These are phyloP conservation scores for Scelioninae gen. 1 DNA, from an alignment of 2,888 invertebrate genomes.

Conservation along the genomic window DNA sequence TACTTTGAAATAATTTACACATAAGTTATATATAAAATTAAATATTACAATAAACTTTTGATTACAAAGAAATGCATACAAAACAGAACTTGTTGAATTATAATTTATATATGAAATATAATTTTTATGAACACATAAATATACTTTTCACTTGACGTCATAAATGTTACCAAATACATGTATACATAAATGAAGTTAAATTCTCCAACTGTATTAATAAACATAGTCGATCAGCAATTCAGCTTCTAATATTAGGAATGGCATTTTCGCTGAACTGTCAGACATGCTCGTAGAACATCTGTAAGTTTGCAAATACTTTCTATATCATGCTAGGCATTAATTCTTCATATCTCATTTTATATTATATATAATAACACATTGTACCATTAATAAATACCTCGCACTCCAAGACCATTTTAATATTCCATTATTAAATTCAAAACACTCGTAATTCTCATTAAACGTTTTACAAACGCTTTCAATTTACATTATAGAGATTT, in stretches of 20 bases:
- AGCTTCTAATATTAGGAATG: slow-evolving; percentile 1
- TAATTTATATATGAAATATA: too few species aligned
- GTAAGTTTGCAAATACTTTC: slow-evolving; percentile 37
- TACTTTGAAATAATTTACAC: too few species aligned
- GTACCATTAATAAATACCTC: slow-evolving; percentile 20
- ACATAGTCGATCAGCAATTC: slow-evolving; percentile 6
- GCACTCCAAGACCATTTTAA: background rate
- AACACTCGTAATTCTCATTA: slow-evolving; percentile 14
- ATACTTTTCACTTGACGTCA: background rate
- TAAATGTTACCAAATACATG: background rate
- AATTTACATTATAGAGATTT: slow-evolving; percentile 20
- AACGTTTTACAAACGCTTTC: slow-evolving; percentile 9
- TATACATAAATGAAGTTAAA: background rate
- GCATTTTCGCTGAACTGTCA: slow-evolving; percentile 32
- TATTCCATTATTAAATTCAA: slow-evolving; percentile 31
- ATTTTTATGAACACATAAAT: too few species aligned
- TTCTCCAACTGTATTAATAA: background rate
- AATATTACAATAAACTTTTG: too few species aligned
- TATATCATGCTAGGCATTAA: slow-evolving; percentile 3
- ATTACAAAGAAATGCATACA: background rate
- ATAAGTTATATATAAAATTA: too few species aligned
- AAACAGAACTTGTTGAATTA: background rate
- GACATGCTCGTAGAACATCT: slow-evolving; percentile 20
- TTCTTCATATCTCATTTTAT: slow-evolving; percentile 18
- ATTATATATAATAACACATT: slow-evolving; percentile 24